Evolutionary conservation across 64 coral and sea anemone species (phyloP).

Genomic region (Actinia tenebrosa): DNA sequence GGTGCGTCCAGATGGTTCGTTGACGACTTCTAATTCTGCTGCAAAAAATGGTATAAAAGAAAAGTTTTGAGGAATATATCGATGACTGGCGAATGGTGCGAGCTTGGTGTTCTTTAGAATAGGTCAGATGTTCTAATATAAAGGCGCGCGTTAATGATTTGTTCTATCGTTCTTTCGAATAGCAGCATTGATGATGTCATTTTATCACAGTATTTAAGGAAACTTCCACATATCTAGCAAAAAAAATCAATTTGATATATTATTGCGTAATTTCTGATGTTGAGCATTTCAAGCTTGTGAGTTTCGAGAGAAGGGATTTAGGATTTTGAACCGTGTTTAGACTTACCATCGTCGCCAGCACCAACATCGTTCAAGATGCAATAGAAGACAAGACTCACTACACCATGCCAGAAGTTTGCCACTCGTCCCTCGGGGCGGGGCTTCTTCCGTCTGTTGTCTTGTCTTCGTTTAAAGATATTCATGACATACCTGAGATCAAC

Average conservation of each 20-base stretch:
- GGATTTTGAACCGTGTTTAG: not conserved
- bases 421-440: not conserved
- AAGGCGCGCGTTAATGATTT: not conserved
- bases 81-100: no score
- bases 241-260: not conserved
- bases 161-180: not conserved
- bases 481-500: not conserved
- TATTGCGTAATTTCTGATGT: no score
- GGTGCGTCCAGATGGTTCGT: not conserved
- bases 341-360: not conserved
- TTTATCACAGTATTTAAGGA: not conserved
- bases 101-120: not conserved
- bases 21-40: not conserved
- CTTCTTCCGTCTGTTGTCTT: constrained; percentile 10
- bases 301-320: not conserved
- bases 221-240: no score
- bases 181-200: not conserved
- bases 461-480: not conserved
- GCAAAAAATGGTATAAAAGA: not conserved
- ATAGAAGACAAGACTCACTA: not conserved
- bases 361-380: not conserved
- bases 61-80: not conserved
- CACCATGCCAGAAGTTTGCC: not conserved
- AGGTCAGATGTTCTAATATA: not conserved
- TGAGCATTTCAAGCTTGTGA: not conserved